Conservation (phyloP, 2,113 vertebrate species). For the Dasyprocta punctata region DNA sequence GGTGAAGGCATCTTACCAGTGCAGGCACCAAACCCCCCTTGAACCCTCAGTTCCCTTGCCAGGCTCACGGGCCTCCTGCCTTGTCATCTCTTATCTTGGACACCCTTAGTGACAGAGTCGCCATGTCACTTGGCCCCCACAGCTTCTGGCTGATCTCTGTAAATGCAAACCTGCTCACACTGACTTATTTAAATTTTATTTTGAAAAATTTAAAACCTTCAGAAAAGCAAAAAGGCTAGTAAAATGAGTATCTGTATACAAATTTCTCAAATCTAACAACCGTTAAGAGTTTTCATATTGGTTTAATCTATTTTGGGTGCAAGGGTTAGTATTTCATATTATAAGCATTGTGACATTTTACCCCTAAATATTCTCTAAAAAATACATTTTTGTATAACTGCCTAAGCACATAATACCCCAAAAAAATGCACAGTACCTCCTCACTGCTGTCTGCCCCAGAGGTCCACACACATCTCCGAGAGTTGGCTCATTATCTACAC, state of each 20-base stretch:
- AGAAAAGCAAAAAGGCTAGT: neutral
- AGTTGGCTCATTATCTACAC: neutral
- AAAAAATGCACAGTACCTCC: neutral
- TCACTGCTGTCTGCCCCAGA: fast-evolving
- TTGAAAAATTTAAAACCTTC: neutral
- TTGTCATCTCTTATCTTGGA: neutral
- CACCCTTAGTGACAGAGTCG: neutral
- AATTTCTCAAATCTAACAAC: neutral
- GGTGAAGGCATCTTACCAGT: neutral
- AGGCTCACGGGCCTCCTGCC: neutral
- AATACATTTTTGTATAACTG: neutral
- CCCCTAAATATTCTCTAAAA: neutral
- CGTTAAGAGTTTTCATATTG: neutral
- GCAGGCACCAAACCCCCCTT: neutral
- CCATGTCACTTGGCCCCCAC: neutral
- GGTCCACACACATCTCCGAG: neutral
- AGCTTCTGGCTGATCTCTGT: neutral
- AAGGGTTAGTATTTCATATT: neutral
- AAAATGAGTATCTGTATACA: neutral
- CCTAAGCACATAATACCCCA: neutral
- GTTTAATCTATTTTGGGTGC: neutral
- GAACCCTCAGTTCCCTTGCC: neutral
- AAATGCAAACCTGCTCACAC: neutral
- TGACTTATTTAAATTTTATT: neutral
- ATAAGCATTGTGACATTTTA: neutral